Percentiles rank a stretch among this genome's conserved stretches.
phyloP scores from a whole-genome alignment of 2,888 invertebrate species.

The Drosophila trichaetosa region DNA sequence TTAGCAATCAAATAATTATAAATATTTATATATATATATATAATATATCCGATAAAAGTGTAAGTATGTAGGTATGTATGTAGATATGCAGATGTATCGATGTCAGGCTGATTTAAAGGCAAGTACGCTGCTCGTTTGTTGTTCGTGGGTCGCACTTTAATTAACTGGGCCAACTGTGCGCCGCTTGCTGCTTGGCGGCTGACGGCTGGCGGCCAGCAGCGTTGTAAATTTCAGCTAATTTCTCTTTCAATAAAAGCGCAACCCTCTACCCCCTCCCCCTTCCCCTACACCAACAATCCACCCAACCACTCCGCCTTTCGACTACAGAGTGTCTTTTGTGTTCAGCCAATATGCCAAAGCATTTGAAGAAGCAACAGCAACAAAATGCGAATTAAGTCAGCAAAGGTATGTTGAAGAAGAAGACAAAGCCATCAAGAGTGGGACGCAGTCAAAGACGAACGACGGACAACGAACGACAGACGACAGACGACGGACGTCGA shows the following conservation, averaged over 20 bases:
- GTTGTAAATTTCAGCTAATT: slow-evolving; percentile 75
- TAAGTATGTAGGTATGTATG: background rate
- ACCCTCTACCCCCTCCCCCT: background rate
- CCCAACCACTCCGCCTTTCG: slow-evolving; percentile 7
- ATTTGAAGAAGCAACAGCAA: slow-evolving; percentile 37
- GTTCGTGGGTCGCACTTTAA: slow-evolving; percentile 54
- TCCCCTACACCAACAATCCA: background rate
- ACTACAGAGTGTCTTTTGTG: slow-evolving; percentile 10
- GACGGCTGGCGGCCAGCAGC: slow-evolving; percentile 52
- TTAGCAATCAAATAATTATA: background rate
- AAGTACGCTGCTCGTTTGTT: slow-evolving; percentile 8
- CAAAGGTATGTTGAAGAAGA: slow-evolving; percentile 10
- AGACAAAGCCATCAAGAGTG: slow-evolving; percentile 37
- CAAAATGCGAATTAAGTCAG: slow-evolving; percentile 59
- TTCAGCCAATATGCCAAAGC: slow-evolving; percentile 53
- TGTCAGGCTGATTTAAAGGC: slow-evolving; percentile 21
- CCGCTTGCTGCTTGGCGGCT: slow-evolving; percentile 35
- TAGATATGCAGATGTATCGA: slow-evolving; percentile 2
- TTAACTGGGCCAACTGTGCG: slow-evolving; percentile 77
- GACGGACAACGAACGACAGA: background rate
- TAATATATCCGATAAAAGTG: background rate
- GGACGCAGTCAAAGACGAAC: slow-evolving; percentile 9
- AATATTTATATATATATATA: background rate
- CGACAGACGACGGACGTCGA: slow-evolving; percentile 1
- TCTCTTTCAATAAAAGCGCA: slow-evolving; percentile 73